These are phyloP conservation scores for Seira sanloemensis DNA, from an alignment of 2,888 invertebrate genomes.

Conservation along the genomic window DNA sequence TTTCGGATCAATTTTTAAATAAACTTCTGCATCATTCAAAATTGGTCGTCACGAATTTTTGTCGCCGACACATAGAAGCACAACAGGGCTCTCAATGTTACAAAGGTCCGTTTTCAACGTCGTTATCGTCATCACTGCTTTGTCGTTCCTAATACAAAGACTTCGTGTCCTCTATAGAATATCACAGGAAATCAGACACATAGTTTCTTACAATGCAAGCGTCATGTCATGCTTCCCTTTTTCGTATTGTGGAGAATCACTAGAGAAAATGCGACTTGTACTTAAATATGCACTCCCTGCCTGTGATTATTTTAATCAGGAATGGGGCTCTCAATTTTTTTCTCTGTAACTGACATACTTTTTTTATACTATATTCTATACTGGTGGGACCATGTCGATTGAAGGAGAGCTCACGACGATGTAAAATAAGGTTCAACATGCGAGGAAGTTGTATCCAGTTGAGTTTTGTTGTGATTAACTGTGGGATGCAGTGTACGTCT, in stretches of 20 bases:
- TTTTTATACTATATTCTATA: not conserved
- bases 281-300: not conserved
- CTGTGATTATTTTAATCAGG: slow-evolving; percentile 57
- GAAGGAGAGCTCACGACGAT: not conserved
- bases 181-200: slow-evolving; percentile 45
- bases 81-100: slow-evolving; percentile 46
- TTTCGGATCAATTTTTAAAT: slow-evolving; percentile 48
- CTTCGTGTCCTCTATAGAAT: slow-evolving; percentile 26
- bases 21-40: slow-evolving; percentile 32
- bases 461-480: not conserved
- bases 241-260: slow-evolving; percentile 40
- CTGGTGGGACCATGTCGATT: not conserved
- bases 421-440: not conserved
- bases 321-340: not conserved
- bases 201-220: slow-evolving; percentile 6
- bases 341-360: not conserved
- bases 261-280: slow-evolving; percentile 33
- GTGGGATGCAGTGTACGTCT: not conserved
- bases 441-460: not conserved
- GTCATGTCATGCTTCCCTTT: slow-evolving; percentile 48
- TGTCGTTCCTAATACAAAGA: slow-evolving; percentile 37
- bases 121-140: slow-evolving; percentile 9
- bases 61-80: slow-evolving; percentile 57
- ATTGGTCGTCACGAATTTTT: slow-evolving; percentile 62
- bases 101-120: slow-evolving; percentile 58